phyloP scores from a whole-genome alignment of 2,888 invertebrate genomes.

The Ypsolopha sequella region DNA sequence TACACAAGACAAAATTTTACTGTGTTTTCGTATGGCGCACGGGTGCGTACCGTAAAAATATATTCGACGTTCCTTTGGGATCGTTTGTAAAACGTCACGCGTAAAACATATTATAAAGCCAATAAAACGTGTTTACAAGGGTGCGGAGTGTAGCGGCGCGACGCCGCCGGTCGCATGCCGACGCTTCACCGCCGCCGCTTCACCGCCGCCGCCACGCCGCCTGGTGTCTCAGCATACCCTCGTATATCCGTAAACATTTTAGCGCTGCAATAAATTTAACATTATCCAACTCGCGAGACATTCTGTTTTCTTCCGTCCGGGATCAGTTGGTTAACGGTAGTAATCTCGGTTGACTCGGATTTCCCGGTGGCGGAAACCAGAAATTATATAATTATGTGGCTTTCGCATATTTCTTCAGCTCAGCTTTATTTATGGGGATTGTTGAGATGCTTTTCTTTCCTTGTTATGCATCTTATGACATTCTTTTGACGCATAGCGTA shows the following conservation, averaged over 20 bases:
- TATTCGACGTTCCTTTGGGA: slow-evolving; percentile 58
- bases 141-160: slow-evolving; percentile 36
- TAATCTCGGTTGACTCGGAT: slow-evolving; percentile 61
- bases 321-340: slow-evolving; percentile 66
- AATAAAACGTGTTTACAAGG: slow-evolving; percentile 72
- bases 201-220: slow-evolving; percentile 13
- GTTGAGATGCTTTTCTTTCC: background rate
- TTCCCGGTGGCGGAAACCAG: slow-evolving; percentile 45
- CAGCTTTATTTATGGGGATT: slow-evolving; percentile 26
- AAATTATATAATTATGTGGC: slow-evolving; percentile 58
- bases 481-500: background rate
- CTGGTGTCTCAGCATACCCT: slow-evolving; percentile 28
- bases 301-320: slow-evolving; percentile 61
- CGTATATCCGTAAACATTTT: slow-evolving; percentile 69
- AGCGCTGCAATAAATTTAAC: slow-evolving; percentile 69
- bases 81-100: slow-evolving; percentile 72
- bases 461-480: slow-evolving; percentile 1
- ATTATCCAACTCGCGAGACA: slow-evolving; percentile 65
- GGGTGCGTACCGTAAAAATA: slow-evolving; percentile 67
- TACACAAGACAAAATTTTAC: slow-evolving; percentile 57
- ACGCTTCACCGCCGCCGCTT: slow-evolving; percentile 32
- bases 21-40: slow-evolving; percentile 49
- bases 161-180: slow-evolving; percentile 15
- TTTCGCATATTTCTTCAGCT: slow-evolving; percentile 35
- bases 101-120: slow-evolving; percentile 72